phyloP scores from a whole-genome alignment of 2,113 vertebrate species.

The Collichthys lucidus region DNA sequence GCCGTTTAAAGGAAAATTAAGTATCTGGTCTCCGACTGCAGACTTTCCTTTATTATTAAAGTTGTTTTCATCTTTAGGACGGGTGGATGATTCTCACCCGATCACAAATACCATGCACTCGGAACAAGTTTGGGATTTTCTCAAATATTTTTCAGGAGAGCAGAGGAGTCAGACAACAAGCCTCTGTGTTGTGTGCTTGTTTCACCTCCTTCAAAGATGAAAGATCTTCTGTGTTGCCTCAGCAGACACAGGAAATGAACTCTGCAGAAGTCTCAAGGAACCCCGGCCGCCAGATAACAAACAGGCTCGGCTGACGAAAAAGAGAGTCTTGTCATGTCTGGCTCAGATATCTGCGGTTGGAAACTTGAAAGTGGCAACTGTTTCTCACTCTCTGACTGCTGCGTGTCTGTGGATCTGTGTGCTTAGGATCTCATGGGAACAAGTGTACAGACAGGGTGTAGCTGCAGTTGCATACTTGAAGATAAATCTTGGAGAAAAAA shows the following conservation, averaged over 20 bases:
- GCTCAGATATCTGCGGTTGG: slow-evolving; percentile 69
- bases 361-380: slow-evolving; percentile 72
- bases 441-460: slow-evolving; percentile 53
- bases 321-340: slow-evolving; percentile 68
- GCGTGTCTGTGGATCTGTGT: slow-evolving; percentile 47
- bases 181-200: slow-evolving; percentile 46
- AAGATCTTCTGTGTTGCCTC: slow-evolving; percentile 63
- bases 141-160: slow-evolving; percentile 30
- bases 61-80: neutral
- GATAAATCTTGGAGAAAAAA: slow-evolving; percentile 56
- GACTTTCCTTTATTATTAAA: neutral
- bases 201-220: slow-evolving; percentile 73
- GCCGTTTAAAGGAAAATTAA: neutral
- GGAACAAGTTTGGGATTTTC: slow-evolving; percentile 21
- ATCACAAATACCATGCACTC: slow-evolving; percentile 1
- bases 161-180: slow-evolving; percentile 35
- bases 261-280: slow-evolving; percentile 69
- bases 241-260: slow-evolving; percentile 77
- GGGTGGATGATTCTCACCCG: slow-evolving; percentile 7
- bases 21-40: neutral
- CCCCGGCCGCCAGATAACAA: slow-evolving; percentile 66
- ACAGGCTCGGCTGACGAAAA: slow-evolving; percentile 71
- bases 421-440: slow-evolving; percentile 57
- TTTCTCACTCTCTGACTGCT: slow-evolving; percentile 57
- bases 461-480: slow-evolving; percentile 49